Evolutionary conservation across 2,888 invertebrate genomes (phyloP), one percentile per base, ranked within the genome.

Genomic region (Agonopterix subpropinquella): DNA sequence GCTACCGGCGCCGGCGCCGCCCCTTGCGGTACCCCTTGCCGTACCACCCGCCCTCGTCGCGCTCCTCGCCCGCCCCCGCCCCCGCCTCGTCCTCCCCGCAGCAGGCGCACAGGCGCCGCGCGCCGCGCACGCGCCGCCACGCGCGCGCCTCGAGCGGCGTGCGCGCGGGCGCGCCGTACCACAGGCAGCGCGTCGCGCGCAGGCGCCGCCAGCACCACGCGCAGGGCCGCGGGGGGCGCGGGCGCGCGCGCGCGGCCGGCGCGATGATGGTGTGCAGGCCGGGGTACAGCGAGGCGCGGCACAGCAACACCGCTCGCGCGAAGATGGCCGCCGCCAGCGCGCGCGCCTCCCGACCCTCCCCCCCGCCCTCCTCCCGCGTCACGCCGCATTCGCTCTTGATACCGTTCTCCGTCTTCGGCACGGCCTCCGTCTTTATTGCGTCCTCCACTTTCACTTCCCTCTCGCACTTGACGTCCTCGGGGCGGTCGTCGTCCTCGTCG

Each of bases 21-120:
- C 91, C 91, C 83, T 95, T 95, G 62, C 93, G 91, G 79, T 93
- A 95, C 7, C 96, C 96, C 87, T 96, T 96, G 55, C 96, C 96
- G 84, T 94, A 96, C 96, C 96, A 96, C 46, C 96, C 96, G 64
- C 71, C 75, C 57, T 66, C 72, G 66, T 69, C 78, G 43, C 5
- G n/a, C 35, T 4, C 28, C 13, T 9, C 58, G 52, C 49, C 59
- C 18, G 2, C 18, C 18, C 2, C 18, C 18, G 2, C 2, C 18
- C 2, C 13, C 13, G 13, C 1, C 13, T 1, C 2, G 13, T 13
- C 64, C 51, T 89, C 64, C 49, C 63, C 90, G 78, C 93, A 92
- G 77, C 93, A 93, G 53, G 92, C 89, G 78, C 93, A 93, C 64
- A 91, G 92, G 77, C 90, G 92, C 57, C 89, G 88, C 62, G 92